Evolutionary conservation across 2,888 invertebrate species (phyloP).

Genomic region (Penaeus monodon): DNA sequence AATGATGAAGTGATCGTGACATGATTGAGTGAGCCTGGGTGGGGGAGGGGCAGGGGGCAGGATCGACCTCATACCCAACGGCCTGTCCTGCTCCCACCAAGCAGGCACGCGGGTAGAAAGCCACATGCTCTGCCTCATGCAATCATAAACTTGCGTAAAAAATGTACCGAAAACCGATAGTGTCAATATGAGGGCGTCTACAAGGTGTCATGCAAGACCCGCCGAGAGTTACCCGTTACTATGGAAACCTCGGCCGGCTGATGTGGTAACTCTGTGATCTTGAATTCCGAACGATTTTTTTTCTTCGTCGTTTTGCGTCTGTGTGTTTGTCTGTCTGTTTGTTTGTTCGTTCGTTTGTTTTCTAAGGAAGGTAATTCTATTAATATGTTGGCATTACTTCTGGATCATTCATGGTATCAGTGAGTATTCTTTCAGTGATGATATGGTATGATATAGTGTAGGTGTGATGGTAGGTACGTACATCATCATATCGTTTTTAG

Average conservation of each 20-base stretch:
- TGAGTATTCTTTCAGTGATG: no score
- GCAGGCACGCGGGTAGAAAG: no score
- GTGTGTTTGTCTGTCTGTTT: background rate
- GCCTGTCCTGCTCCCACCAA: no score
- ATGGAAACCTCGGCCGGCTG: no score
- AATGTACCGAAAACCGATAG: conserved; percentile 42
- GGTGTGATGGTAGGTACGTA: no score
- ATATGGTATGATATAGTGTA: no score
- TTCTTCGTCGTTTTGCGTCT: background rate
- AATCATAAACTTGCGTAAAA: conserved; percentile 36
- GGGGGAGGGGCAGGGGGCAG: background rate
- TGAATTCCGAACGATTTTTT: background rate
- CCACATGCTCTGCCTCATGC: conserved; percentile 29
- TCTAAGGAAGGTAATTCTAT: no score
- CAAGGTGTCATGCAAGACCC: conserved; percentile 29
- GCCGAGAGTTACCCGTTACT: background rate
- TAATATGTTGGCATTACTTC: no score
- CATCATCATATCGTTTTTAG: no score
- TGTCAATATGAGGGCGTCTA: conserved; percentile 29
- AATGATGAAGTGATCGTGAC: background rate
- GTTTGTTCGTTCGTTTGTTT: background rate
- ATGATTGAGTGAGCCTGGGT: no score
- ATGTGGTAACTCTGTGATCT: no score
- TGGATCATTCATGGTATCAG: no score
- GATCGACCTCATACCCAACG: background rate